phyloP scores from a whole-genome alignment of 2,888 invertebrate genomes.

The Xestia sexstrigata region DNA sequence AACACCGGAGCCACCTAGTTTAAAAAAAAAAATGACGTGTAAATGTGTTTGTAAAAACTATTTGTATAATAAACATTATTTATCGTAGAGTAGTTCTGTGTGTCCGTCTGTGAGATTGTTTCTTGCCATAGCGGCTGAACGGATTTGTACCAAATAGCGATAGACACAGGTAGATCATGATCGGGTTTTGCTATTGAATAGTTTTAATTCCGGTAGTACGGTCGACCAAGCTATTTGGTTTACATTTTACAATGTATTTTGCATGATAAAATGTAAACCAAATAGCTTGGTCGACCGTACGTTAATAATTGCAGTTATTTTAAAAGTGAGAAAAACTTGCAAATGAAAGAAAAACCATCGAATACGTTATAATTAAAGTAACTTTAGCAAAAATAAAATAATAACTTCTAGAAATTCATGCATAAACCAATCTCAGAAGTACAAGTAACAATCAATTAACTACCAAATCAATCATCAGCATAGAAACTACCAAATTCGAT shows the following conservation, averaged over 20 bases:
- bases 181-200: neutral
- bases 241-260: too few relatives aligned
- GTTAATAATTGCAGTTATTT: neutral
- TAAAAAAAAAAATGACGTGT: too few relatives aligned
- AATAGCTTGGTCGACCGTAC: too few relatives aligned
- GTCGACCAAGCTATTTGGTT: too few relatives aligned
- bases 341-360: neutral
- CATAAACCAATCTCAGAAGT: neutral
- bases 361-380: neutral
- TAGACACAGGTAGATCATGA: neutral
- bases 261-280: too few relatives aligned
- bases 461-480: neutral
- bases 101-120: neutral
- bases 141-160: neutral
- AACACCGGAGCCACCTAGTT: too few relatives aligned
- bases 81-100: neutral
- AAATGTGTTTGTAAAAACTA: too few relatives aligned
- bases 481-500: neutral
- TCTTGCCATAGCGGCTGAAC: neutral
- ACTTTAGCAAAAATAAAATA: neutral
- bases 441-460: slow-evolving; percentile 1
- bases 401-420: neutral
- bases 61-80: too few relatives aligned
- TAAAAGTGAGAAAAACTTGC: neutral
- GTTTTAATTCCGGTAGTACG: neutral